phyloP scores from a whole-genome alignment of 2,888 invertebrate genomes.

The Pseudococcus jackbeardsleyi region DNA sequence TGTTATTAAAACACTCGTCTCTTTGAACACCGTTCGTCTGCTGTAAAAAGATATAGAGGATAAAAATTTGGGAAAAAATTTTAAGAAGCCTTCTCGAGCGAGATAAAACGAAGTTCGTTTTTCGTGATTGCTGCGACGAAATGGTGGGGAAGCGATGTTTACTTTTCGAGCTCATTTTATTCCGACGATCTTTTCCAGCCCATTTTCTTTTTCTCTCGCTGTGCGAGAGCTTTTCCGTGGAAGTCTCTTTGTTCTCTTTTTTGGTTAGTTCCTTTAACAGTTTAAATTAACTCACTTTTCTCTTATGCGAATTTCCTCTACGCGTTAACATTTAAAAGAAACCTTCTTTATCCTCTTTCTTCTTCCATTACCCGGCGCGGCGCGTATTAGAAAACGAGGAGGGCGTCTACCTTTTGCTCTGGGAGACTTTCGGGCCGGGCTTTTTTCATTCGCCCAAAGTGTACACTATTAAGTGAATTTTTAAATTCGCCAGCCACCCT shows the following conservation, averaged over 20 bases:
- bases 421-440: constrained; percentile 9
- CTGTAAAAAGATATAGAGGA: too few relatives aligned
- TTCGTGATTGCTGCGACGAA: constrained; percentile 63
- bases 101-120: constrained; percentile 42
- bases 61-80: constrained; percentile 37
- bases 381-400: not conserved
- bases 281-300: constrained; percentile 62
- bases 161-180: constrained; percentile 64
- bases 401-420: constrained; percentile 41
- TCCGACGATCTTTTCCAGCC: constrained; percentile 61
- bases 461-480: constrained; percentile 58
- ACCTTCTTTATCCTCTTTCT: constrained; percentile 59
- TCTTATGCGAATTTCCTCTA: constrained; percentile 62
- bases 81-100: constrained; percentile 33
- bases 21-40: too few relatives aligned
- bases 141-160: constrained; percentile 57
- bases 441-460: constrained; percentile 38
- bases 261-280: constrained; percentile 61
- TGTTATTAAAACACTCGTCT: constrained; percentile 50
- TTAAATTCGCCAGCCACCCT: constrained; percentile 47
- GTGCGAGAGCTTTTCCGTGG: not conserved
- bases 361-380: constrained; percentile 39
- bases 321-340: constrained; percentile 64
- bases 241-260: constrained; percentile 22
- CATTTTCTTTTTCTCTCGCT: constrained; percentile 56